These are phyloP conservation scores for Standfussiana lucernea DNA, from an alignment of 2,888 invertebrate species.

Conservation along the genomic window DNA sequence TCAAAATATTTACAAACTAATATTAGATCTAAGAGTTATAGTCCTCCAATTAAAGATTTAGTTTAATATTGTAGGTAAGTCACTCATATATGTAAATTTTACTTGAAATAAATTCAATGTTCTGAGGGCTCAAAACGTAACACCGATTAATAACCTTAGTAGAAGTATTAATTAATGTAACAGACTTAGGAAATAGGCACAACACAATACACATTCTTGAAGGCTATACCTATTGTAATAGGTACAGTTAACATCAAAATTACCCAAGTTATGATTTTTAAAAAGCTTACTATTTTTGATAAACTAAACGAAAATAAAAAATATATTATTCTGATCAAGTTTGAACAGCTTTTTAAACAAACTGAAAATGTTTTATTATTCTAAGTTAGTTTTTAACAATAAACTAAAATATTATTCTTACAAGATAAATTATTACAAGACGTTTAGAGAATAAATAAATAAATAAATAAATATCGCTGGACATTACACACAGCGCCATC, in stretches of 20 bases:
- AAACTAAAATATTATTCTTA: background rate
- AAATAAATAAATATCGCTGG: too few relatives aligned
- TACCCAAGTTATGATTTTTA: background rate
- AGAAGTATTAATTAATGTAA: background rate
- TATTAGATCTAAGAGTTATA: background rate
- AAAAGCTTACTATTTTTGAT: background rate
- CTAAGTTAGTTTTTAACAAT: background rate
- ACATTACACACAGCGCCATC: too few relatives aligned
- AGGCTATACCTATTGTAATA: background rate
- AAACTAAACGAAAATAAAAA: background rate
- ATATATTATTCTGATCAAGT: background rate
- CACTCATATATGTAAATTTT: background rate
- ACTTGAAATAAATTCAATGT: background rate
- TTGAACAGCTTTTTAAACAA: background rate
- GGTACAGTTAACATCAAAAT: conserved; percentile 11
- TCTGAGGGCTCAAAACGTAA: background rate
- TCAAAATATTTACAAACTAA: too few relatives aligned
- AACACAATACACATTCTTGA: conserved; percentile 2
- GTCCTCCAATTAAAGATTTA: background rate
- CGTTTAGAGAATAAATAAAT: too few relatives aligned
- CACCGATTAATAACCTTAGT: background rate
- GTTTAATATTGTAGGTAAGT: too few relatives aligned
- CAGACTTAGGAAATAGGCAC: background rate
- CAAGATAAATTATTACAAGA: background rate
- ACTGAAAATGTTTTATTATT: background rate